Conservation (phyloP, 2,888 invertebrate genomes). For the Nomada fucata region DNA sequence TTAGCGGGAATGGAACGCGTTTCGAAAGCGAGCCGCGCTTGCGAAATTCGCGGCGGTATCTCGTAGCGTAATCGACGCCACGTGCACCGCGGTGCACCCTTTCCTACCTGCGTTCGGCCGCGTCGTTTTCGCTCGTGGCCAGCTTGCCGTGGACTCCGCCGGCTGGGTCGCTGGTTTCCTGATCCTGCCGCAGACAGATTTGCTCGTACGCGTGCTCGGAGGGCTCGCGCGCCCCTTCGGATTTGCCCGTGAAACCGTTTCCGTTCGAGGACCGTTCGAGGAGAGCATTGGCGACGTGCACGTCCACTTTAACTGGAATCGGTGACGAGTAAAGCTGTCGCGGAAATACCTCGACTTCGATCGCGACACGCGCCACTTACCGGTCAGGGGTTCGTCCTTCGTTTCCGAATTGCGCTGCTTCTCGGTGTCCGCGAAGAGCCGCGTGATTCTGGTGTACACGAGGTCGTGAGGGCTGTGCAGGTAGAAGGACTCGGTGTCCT, state of each 20-base stretch:
- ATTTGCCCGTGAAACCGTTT: constrained; percentile 78
- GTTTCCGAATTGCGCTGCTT: constrained; percentile 74
- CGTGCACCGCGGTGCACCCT: too few relatives aligned
- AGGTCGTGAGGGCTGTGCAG: constrained; percentile 93
- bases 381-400: constrained; percentile 82
- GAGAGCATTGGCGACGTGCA: constrained; percentile 86
- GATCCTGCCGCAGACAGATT: constrained; percentile 79
- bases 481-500: constrained; percentile 90
- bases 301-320: constrained; percentile 92
- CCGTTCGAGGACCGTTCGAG: constrained; percentile 73
- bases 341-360: constrained; percentile 2
- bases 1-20: not conserved
- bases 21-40: not conserved
- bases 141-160: constrained; percentile 74
- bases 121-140: constrained; percentile 80
- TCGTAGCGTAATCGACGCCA: too few relatives aligned
- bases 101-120: constrained; percentile 76
- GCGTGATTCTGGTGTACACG: constrained; percentile 93
- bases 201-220: constrained; percentile 83
- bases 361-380: constrained; percentile 81
- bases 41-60: constrained; percentile 5
- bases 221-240: constrained; percentile 76
- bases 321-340: not conserved
- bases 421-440: constrained; percentile 88
- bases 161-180: constrained; percentile 74